Percentiles rank a stretch among this genome's conserved stretches.
These are phyloP conservation scores for Tridacna crocea DNA, from an alignment of 2,888 invertebrate genomes.

Conservation along the genomic window DNA sequence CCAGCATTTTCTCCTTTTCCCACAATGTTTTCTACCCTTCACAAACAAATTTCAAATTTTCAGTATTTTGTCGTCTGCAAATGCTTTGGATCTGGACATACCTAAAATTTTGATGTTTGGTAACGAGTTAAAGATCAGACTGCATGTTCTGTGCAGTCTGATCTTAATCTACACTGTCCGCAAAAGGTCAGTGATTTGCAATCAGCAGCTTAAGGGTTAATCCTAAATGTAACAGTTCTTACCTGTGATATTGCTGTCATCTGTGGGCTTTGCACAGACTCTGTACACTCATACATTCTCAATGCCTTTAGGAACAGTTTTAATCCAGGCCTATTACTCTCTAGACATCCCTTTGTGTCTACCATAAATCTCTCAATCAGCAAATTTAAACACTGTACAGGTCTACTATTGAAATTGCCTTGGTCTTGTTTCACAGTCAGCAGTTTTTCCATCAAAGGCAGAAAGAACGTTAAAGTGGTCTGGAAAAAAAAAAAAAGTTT, in stretches of 20 bases:
- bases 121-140: too few relatives aligned
- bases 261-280: conserved; percentile 34
- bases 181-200: too few relatives aligned
- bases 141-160: too few relatives aligned
- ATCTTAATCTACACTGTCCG: too few relatives aligned
- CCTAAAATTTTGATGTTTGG: too few relatives aligned
- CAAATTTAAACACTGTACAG: conserved; percentile 45
- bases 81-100: too few relatives aligned
- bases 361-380: conserved; percentile 67
- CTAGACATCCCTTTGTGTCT: conserved; percentile 54
- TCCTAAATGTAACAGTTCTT: neutral
- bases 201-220: too few relatives aligned
- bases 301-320: conserved; percentile 48
- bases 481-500: conserved; percentile 1
- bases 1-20: too few relatives aligned
- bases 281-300: neutral
- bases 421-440: conserved; percentile 39
- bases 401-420: neutral
- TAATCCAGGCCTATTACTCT: conserved; percentile 31
- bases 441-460: conserved; percentile 63
- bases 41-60: too few relatives aligned
- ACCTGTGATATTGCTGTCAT: conserved; percentile 61
- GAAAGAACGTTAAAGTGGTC: neutral
- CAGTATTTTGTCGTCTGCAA: too few relatives aligned
- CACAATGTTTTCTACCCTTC: too few relatives aligned